Percentiles rank a stretch among this genome's conserved stretches.
These are phyloP conservation scores for Achlya flavicornis DNA, from an alignment of 2,888 invertebrate genomes.

Conservation along the genomic window DNA sequence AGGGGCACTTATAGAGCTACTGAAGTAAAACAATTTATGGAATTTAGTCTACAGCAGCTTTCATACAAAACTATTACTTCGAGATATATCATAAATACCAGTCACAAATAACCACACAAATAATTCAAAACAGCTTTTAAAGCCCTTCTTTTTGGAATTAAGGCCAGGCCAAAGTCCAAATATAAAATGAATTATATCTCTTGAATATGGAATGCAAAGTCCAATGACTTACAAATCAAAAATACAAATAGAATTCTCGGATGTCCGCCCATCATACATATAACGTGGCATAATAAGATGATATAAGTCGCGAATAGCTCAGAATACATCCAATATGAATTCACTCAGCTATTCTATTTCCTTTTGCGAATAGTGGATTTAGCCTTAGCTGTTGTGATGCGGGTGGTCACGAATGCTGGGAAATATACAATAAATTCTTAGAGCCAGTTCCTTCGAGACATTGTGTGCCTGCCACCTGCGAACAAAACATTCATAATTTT, in stretches of 20 bases:
- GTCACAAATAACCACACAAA: too few species aligned
- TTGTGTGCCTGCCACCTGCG: background rate
- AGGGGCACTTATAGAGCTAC: too few species aligned
- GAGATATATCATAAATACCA: too few species aligned
- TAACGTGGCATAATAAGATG: background rate
- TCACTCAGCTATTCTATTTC: conserved; percentile 3
- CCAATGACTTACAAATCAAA: background rate
- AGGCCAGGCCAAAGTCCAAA: background rate
- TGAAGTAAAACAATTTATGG: too few species aligned
- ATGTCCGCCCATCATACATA: background rate
- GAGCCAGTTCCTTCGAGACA: background rate
- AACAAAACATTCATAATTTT: too few species aligned
- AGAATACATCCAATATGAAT: conserved; percentile 1
- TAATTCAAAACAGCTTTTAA: too few species aligned
- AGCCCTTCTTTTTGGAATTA: too few species aligned
- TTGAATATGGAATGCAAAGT: background rate
- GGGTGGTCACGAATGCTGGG: conserved; percentile 7
- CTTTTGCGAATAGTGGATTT: conserved; percentile 3
- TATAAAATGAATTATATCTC: background rate
- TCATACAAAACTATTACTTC: too few species aligned
- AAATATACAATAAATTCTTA: background rate
- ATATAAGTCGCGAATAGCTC: background rate
- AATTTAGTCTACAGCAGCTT: too few species aligned
- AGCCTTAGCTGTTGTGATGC: background rate
- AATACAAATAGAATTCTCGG: background rate